These are phyloP conservation scores for Phataginus tetradactyla DNA, from an alignment of 2,797 vertebrate genomes.

Conservation along the genomic window DNA sequence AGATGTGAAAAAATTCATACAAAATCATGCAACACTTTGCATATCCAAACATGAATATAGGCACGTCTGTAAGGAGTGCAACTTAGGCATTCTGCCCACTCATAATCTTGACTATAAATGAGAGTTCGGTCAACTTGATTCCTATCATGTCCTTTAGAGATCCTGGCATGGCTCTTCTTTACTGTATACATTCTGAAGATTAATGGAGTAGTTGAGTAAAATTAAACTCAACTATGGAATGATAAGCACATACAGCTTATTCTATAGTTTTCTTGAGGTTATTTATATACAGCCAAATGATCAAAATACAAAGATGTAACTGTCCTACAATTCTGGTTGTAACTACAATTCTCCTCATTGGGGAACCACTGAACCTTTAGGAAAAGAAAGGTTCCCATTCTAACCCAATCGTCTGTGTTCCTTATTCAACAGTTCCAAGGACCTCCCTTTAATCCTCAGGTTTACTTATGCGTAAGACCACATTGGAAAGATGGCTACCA, in stretches of 20 bases:
- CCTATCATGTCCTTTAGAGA: background rate
- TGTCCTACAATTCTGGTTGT: background rate
- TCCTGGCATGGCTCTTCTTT: background rate
- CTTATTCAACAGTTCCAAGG: background rate
- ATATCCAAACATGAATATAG: background rate
- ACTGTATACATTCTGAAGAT: background rate
- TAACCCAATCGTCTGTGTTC: background rate
- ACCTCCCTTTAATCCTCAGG: background rate
- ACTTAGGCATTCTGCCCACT: background rate
- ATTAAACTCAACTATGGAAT: background rate
- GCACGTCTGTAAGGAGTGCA: background rate
- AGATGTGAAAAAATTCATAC: background rate
- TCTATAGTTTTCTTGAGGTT: background rate
- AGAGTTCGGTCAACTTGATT: background rate
- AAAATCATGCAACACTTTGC: background rate
- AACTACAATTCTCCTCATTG: background rate
- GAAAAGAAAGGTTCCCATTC: background rate
- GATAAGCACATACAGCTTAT: background rate
- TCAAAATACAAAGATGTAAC: background rate
- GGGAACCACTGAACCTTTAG: background rate
- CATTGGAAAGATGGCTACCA: background rate
- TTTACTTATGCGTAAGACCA: background rate
- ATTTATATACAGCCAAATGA: background rate
- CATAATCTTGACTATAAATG: background rate
- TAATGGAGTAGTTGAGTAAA: background rate